Evolutionary conservation across 2,113 vertebrate genomes (phyloP), one percentile per base, ranked within the genome.

Genomic region (Orientallactaga bullata): DNA sequence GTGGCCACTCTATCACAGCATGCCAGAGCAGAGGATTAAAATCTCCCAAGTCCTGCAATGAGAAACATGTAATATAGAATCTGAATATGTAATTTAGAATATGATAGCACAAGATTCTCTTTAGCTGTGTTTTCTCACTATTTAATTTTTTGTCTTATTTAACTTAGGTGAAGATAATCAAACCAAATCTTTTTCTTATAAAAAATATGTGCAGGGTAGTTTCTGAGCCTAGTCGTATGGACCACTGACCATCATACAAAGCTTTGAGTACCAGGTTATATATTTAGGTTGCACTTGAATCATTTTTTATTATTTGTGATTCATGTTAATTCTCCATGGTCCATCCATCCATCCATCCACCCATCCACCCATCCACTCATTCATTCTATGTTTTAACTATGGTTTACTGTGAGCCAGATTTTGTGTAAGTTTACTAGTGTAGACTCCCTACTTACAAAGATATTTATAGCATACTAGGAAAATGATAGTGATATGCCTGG

Each of bases 381-480:
- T 71, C 55, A 3, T 2, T 21, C 2, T 2, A 6, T 21, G 3
- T 26, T 90, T 94, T 61, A 39, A 82, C n/a, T 86, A 30, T 65
- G 74, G 73, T 86, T 85, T 95, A 42, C 42, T 92, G 15, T 85
- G 78, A 92, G 37, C 35, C 39, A 76, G n/a, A 30, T 23, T 61
- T 7, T 24, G 32, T 37, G 42, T 8, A 24, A 68, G 37, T 81
- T n/a, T 26, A 60, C 72, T 39, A 30, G 58, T 11, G 21, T 23
- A 39, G 12, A 92, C 28, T 18, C 13, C 32, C 66, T 35, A 32
- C 32, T 18, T 80, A n/a, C 26, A 61, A 73, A 82, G 47, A 37
- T 4, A 60, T 76, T 84, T 85, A 66, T 6, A 47, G 35, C 5
- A 20, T 1, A 69, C 51, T 60, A 10, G 23, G 26, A 72, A 61